Evolutionary conservation across 2,797 vertebrate species (phyloP), one percentile per base, ranked within the genome.

Genomic region (Catostomus latipinnis): DNA sequence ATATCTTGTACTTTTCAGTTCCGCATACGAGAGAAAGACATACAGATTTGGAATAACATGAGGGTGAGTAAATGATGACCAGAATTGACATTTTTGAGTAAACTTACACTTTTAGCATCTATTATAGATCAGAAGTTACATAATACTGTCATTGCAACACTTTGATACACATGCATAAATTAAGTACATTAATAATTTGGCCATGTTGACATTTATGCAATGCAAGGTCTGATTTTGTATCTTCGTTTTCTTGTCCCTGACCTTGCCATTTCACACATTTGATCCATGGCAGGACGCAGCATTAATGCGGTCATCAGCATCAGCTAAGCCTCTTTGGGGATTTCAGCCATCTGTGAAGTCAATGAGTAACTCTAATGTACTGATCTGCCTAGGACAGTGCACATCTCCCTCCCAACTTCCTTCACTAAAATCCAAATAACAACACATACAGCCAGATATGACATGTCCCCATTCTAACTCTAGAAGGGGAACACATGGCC

Each of bases 271-370:
- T 16, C 78, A 87, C 74, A 84, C 81, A 84, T 56, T 76, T 81
- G 82, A 85, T 84, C 73, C 79, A 71, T 76, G 58, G 76, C 34
- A 66, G 8, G 6, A 9, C 67, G 54, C 66, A 75, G 53, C 83
- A 88, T 80, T 86, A 82, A 85, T 78, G 70, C 45, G 7, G 53
- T 81, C 80, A 82, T 82, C 79, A 81, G 48, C 79, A 60, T 72
- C 62, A 77, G 71, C 71, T 88, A 90, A 90, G 74, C 87, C 87
- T 88, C 83, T 90, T 82, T 88, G 16, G 78, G 85, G 81, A 82
- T 82, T 80, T 78, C 62, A 82, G 63, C 84, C 88, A 88, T 89
- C 87, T 88, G 87, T 80, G 84, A 74, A 61, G 84, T 70, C 82
- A 74, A 57, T 69, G 62, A 81, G 71, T 43, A 66, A 76, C 77